These are phyloP conservation scores for Megastigmus dorsalis DNA, from an alignment of 2,888 invertebrate genomes.

Conservation along the genomic window DNA sequence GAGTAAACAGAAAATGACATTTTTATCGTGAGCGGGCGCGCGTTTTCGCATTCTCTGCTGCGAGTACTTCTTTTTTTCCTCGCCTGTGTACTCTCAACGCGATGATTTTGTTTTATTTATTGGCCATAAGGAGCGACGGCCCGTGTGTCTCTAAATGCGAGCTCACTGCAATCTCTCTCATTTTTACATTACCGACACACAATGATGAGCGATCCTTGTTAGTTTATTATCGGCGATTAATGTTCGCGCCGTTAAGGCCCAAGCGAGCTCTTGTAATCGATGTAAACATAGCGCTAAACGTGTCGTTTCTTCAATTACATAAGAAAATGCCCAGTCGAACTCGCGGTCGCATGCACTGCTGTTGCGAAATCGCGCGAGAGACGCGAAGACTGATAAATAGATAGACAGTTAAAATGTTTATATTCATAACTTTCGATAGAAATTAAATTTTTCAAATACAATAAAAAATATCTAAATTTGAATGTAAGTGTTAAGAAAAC, in stretches of 20 bases:
- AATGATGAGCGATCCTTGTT: not conserved
- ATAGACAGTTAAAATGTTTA: no score
- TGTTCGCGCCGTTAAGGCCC: slow-evolving; percentile 2
- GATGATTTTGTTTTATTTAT: slow-evolving; percentile 28
- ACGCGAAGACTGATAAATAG: no score
- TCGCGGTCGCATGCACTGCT: no score
- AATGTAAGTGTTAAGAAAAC: no score
- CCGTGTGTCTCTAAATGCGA: not conserved
- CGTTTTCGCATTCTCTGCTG: no score
- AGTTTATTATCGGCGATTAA: slow-evolving; percentile 27
- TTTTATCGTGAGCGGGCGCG: slow-evolving; percentile 6
- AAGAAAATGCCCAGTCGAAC: not conserved
- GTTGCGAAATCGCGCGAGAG: no score
- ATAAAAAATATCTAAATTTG: no score
- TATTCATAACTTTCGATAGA: no score
- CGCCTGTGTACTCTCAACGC: no score
- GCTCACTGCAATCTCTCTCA: no score
- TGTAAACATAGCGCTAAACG: slow-evolving; percentile 27
- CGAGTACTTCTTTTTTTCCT: not conserved
- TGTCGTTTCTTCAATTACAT: slow-evolving; percentile 5
- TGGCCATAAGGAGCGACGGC: not conserved
- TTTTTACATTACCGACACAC: not conserved
- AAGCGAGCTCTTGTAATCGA: not conserved
- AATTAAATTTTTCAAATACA: no score
- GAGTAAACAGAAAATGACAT: slow-evolving; percentile 14